Base-by-base conservation (phyloP, 2,113 vertebrate genomes). In the Neofelis nebulosa region DNA sequence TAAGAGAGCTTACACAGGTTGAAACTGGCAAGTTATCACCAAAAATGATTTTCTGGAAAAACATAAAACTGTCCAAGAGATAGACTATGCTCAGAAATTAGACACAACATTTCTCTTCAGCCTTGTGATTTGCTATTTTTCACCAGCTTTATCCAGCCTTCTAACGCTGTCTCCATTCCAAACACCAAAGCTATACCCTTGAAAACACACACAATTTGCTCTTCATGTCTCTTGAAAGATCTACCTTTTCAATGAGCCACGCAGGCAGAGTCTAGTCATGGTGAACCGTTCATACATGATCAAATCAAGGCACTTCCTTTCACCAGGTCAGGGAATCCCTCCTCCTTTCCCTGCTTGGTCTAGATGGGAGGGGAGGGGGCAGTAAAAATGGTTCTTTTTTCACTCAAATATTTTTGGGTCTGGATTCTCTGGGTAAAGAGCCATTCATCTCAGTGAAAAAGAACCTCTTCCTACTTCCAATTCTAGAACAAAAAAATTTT, bases 1-100 rank as follows among this genome's bases (percentile, higher is more conserved):
- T 69, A 91, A 83, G 68, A 80, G 85, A 45, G 27, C 7, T 14
- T 73, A n/a, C n/a, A 45, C 12, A 31, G 23, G 63, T 21, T 88
- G 19, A 52, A 78, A 79, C 48, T 27, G 23, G 69, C 25, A 89
- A 93, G 41, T 33, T 95, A 5, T 50, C 29, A 85, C 41, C 79
- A 81, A 92, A 93, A 87, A 55, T 11, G 10, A 81, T 33, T 83
- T 74, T 63, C 50, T 93, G 95, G 52, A 25, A 93, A 78, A n/a
- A 16, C 52, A 50, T 31, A 50, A 94, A 92, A 91, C 38, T 31
- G 8, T 41, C 89, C n/a, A 71, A 83, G 52, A 93, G 88, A 92
- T 1, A 78, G 61, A 66, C 50, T 27, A 5, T 38, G 80, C 69
- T 78, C n/a, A 57, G 90, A 74, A 94, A 91, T 38, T 2, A 96